phyloP scores from a whole-genome alignment of 2,888 invertebrate genomes.

The Mythimna loreyi region DNA sequence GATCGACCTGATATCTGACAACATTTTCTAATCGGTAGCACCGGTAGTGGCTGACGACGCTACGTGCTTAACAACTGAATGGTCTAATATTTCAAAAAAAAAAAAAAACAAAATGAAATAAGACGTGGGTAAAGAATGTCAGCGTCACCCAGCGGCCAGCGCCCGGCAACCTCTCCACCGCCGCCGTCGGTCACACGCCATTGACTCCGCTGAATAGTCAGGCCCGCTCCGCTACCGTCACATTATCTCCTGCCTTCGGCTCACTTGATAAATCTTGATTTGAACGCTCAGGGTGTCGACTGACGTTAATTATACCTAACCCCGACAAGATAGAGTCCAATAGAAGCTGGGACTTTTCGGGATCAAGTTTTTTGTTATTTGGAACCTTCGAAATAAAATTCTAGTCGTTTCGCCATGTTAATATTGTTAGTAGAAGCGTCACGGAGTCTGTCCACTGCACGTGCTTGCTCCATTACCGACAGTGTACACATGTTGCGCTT shows the following conservation, averaged over 20 bases:
- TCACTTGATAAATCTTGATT: constrained; percentile 79
- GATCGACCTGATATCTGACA: constrained; percentile 51
- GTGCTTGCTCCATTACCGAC: constrained; percentile 76
- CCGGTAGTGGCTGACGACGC: constrained; percentile 57
- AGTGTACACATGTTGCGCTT: constrained; percentile 81
- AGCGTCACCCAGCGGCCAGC: constrained; percentile 81
- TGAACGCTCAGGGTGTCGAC: constrained; percentile 74
- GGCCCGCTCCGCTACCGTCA: constrained; percentile 78
- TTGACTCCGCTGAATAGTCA: constrained; percentile 87
- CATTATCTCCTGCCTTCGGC: constrained; percentile 79
- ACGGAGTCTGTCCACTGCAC: constrained; percentile 76
- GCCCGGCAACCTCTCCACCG: constrained; percentile 82
- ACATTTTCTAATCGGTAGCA: constrained; percentile 62
- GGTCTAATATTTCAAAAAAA: constrained; percentile 68
- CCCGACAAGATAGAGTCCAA: constrained; percentile 55
- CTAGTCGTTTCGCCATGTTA: constrained; percentile 65
- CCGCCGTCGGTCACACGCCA: constrained; percentile 88
- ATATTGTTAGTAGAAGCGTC: constrained; percentile 73
- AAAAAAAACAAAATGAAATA: constrained; percentile 74
- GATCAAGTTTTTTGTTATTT: constrained; percentile 48
- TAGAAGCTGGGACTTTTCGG: constrained; percentile 51
- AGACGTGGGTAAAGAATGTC: constrained; percentile 86
- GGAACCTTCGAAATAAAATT: constrained; percentile 45
- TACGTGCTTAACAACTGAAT: constrained; percentile 73
- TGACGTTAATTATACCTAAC: constrained; percentile 72